Evolutionary conservation across 2,888 invertebrate genomes (phyloP), one percentile per base, ranked within the genome.

Genomic region (Salpingus planirostris): DNA sequence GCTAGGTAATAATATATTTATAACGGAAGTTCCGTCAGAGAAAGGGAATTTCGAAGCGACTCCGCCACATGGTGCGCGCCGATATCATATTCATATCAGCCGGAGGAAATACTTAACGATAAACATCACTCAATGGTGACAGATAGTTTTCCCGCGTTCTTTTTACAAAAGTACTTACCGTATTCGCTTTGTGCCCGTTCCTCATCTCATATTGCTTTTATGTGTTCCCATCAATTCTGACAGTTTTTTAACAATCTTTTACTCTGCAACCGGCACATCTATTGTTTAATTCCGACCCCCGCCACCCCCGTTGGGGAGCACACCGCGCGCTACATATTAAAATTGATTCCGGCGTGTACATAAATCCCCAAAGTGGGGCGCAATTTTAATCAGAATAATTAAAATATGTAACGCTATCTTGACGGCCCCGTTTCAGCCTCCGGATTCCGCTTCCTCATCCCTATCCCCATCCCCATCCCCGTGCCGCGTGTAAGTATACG

Each of bases 81-180:
- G 33, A 44, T 44, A 44, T 44, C 28, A 42, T 44, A 44, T 44
- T 44, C 42, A 40, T 44, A 44, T 44, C 37, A 42, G 37, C 27
- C 27, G 24, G 29, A 42, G 27, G 37, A 40, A 37, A 38, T 40
- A 40, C 35, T 41, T 45, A 45, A 39, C 41, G 45, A 41, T 45
- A 42, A 36, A 43, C 43, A 45, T 45, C 38, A 38, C 36, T 45
- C 43, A 45, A 41, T 43, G 35, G 45, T 42, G 43, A 45, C 43
- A 41, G 36, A 43, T 31, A 40, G 30, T 36, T 38, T 38, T 33
- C 33, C 26, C 31, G 27, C 31, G 31, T 38, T 38, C 29, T 38
- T 31, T 33, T 33, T 33, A 13, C 28, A 28, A 34, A 33, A 31
- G 24, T 29, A 27, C 26, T 24, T 33, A 23, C 31, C 27, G 23